Evolutionary conservation across 2,888 invertebrate species (phyloP), one percentile per base, ranked within the genome.

Genomic region (Orthonevra nobilis): DNA sequence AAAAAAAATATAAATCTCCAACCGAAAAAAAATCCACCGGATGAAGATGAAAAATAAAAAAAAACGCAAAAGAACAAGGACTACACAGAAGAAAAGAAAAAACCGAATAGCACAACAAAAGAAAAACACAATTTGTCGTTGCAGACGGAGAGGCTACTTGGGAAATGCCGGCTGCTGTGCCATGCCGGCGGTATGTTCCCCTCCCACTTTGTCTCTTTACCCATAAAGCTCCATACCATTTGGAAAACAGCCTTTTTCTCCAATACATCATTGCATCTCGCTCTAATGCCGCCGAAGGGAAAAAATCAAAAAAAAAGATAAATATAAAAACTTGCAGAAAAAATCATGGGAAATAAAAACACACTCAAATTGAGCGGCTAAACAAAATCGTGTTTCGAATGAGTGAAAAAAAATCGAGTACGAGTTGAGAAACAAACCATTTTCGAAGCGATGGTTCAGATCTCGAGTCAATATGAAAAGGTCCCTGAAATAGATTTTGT

Each of bases 131-230:
- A 75, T 66, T 66, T 75, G 70, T 66, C 74, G 64, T 30, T 81
- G 77, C 77, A 77, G 72, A 81, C 81, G 81, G 63, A 81, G 81
- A 81, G 81, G 81, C 81, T 81, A 81, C 81, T 81, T 81, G 73
- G 64, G 48, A 79, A 77, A 79, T 61, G 79, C 79, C 79, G 79
- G 73, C 79, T 79, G 60, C 38, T 5, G 46, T n/a, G n/a, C n/a
- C n/a, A n/a, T n/a, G n/a, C n/a, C 54, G 30, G 36, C 40, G 36
- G 30, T 42, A 30, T 61, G n/a, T n/a, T n/a, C n/a, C 32, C 56
- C 66, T 36, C 36, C 70, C 32, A 44, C 54, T 30, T 23, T 5
- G 23, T 3, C 23, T n/a, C n/a, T 23, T 23, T 5, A 20, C 19
- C 17, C 15, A 30, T n/a, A n/a, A n/a, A n/a, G n/a, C n/a, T n/a